Conservation (phyloP, 2,113 vertebrate species). For the Tonatia bakeri region DNA sequence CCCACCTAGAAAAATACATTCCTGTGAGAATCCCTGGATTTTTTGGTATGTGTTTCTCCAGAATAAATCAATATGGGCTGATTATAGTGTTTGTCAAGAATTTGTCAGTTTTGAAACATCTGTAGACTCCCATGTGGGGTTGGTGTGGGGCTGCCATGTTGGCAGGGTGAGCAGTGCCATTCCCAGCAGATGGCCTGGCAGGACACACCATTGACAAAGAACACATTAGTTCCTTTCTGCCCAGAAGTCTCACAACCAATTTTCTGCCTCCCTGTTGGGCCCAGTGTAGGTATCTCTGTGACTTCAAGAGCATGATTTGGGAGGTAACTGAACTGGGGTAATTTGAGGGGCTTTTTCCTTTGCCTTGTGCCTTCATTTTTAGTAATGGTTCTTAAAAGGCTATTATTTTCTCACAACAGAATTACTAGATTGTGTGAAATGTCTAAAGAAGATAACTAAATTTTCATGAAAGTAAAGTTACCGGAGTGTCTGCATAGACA, state of each 20-base stretch:
- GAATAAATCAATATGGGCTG: not conserved
- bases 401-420: not conserved
- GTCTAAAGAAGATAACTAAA: not conserved
- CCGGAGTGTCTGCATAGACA: not conserved
- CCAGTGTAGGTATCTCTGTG: not conserved
- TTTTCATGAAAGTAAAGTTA: not conserved
- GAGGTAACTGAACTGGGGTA: not conserved
- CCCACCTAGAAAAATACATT: not conserved
- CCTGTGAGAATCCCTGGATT: not conserved
- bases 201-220: not conserved
- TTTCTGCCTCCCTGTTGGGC: not conserved
- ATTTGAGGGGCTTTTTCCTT: not conserved
- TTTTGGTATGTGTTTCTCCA: not conserved
- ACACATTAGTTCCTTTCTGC: not conserved
- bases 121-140: not conserved
- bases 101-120: conserved; percentile 20
- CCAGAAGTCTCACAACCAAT: not conserved
- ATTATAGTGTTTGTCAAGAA: not conserved
- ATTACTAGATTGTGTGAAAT: not conserved
- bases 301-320: not conserved
- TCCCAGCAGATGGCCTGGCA: not conserved
- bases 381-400: not conserved
- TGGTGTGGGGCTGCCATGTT: not conserved
- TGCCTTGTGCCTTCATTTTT: not conserved
- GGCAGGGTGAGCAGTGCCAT: not conserved